Evolutionary conservation across 2,797 vertebrate genomes (phyloP), one percentile per base, ranked within the genome.

Genomic region (Brachyrhaphis roseni): DNA sequence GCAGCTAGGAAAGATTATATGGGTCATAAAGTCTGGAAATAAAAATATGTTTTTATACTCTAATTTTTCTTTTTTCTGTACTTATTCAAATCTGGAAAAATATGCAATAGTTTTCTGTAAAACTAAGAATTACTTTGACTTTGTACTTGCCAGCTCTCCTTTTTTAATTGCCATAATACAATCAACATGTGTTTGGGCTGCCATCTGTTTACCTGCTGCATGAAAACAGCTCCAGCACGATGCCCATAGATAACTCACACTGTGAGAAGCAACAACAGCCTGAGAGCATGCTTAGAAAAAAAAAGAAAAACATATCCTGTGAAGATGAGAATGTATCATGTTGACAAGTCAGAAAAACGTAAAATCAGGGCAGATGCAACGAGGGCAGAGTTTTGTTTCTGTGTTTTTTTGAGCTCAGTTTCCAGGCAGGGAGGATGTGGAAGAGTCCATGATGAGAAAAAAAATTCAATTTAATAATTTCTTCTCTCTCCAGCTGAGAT

Each of bases 171-270:
- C 93, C 89, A 92, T 95, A 96, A 97, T 96, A 92, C 95, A 96
- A 95, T 95, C 95, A 95, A 90, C 92, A n/a, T 95, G 92, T 96
- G 95, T 95, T 96, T 96, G 96, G 95, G 94, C 92, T 88, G 86
- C 96, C 96, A 97, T 97, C 96, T 97, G 97, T 93, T 95, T 94
- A 95, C 92, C 94, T 95, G 94, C 92, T 92, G 93, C 84, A 73
- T 88, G 94, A 96, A 96, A 95, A 95, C 94, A 94, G 95, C 93
- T 93, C 94, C 87, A 91, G 94, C 92, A 90, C 90, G 78, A 78
- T 85, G 39, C 57, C 36, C 15, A 78, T 92, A 92, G 91, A 92
- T 81, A 91, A 92, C 90, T 91, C 95, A 72, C 43, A 76, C 78
- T 46, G 41, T 34, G 64, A 55, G 46, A 75, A 71, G 77, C 80